Evolutionary conservation across 2,888 invertebrate species (phyloP).

Genomic region (Biston betularia): DNA sequence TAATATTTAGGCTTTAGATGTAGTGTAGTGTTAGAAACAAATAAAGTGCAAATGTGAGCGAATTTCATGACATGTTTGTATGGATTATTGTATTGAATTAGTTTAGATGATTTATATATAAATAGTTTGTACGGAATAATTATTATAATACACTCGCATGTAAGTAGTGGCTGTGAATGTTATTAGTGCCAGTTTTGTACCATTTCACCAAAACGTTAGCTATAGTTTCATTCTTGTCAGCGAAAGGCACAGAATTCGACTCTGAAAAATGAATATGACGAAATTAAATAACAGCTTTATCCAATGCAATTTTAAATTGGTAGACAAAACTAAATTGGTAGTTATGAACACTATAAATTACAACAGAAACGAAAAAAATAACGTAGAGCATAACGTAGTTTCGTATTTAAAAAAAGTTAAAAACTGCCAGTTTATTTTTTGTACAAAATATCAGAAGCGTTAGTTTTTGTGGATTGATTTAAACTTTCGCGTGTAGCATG

Average conservation of each 20-base stretch:
- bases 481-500: slow-evolving; percentile 34
- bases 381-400: not conserved
- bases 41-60: slow-evolving; percentile 55
- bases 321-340: slow-evolving; percentile 2
- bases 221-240: slow-evolving; percentile 20
- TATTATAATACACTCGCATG: slow-evolving; percentile 43
- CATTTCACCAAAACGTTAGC: slow-evolving; percentile 55
- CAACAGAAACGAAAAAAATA: not conserved
- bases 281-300: not conserved
- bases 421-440: slow-evolving; percentile 15
- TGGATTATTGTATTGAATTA: slow-evolving; percentile 33
- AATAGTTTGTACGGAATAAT: slow-evolving; percentile 28
- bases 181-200: slow-evolving; percentile 56
- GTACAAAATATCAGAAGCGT: not conserved
- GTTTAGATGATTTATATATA: slow-evolving; percentile 37
- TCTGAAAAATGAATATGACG: not conserved
- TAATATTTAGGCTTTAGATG: slow-evolving; percentile 29
- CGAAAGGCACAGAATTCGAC: not conserved
- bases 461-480: slow-evolving; percentile 4
- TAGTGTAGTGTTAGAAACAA: slow-evolving; percentile 31
- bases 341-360: not conserved
- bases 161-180: slow-evolving; percentile 68
- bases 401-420: not conserved
- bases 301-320: not conserved
- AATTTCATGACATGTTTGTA: slow-evolving; percentile 66